These are phyloP conservation scores for Athalia cordata DNA, from an alignment of 2,888 invertebrate genomes.

Conservation along the genomic window DNA sequence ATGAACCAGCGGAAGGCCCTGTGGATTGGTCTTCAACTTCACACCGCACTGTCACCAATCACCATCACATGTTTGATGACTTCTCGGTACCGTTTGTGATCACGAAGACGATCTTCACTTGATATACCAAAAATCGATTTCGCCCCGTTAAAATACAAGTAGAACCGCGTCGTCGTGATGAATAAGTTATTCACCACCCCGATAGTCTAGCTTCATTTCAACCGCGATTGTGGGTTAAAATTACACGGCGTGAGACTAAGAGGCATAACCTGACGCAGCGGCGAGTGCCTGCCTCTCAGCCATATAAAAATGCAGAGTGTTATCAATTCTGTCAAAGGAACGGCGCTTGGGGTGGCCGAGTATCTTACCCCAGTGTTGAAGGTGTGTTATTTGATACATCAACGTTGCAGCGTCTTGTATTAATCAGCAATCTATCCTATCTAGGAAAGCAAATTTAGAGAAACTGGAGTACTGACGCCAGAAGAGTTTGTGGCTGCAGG, in stretches of 20 bases:
- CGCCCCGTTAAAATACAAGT: too few species aligned
- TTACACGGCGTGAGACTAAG: not conserved
- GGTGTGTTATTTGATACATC: slow-evolving; percentile 76
- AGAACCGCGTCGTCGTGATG: slow-evolving; percentile 3
- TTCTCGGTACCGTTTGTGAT: too few species aligned
- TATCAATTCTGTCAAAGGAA: slow-evolving; percentile 95
- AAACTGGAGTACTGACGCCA: slow-evolving; percentile 98
- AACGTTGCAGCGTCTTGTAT: not conserved
- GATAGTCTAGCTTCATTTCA: not conserved
- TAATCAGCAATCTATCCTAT: slow-evolving; percentile 21
- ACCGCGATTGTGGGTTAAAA: not conserved
- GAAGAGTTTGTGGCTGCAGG: slow-evolving; percentile 99
- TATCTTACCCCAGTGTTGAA: slow-evolving; percentile 96
- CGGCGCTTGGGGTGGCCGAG: slow-evolving; percentile 96
- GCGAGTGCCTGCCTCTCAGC: not conserved
- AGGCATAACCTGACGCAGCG: not conserved
- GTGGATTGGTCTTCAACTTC: too few species aligned
- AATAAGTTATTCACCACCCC: not conserved
- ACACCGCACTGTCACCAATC: too few species aligned
- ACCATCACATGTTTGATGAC: too few species aligned
- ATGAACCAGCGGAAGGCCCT: too few species aligned
- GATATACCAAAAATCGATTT: slow-evolving; percentile 3
- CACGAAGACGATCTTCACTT: too few species aligned
- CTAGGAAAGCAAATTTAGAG: slow-evolving; percentile 97
- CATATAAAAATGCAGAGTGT: slow-evolving; percentile 91